These are phyloP conservation scores for Agonum fuliginosum DNA, from an alignment of 2,888 invertebrate species.

Conservation along the genomic window DNA sequence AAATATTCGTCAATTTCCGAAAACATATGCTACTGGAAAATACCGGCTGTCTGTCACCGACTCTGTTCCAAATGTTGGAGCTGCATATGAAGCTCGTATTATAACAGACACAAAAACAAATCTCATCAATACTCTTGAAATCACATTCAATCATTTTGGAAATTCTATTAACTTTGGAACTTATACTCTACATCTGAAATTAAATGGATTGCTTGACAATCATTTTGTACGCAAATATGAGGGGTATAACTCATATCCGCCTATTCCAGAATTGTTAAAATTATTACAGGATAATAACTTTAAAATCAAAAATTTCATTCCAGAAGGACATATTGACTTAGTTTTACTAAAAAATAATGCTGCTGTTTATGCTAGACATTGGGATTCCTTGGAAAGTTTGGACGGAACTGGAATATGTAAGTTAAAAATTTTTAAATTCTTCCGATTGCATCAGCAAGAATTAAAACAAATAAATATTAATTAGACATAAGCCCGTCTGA, in stretches of 20 bases:
- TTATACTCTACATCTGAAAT: neutral
- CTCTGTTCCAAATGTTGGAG: neutral
- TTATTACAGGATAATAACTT: slow-evolving; percentile 1
- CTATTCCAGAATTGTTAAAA: slow-evolving; percentile 18
- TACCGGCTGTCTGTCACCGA: slow-evolving; percentile 10
- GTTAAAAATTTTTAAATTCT: neutral
- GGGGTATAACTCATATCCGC: neutral
- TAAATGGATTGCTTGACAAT: neutral
- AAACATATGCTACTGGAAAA: slow-evolving; percentile 17
- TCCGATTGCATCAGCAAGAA: too few relatives aligned
- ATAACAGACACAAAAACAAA: slow-evolving; percentile 13
- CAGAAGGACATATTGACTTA: slow-evolving; percentile 13
- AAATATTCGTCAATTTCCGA: neutral
- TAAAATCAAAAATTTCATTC: neutral
- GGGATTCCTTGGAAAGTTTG: too few relatives aligned
- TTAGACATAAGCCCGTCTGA: too few relatives aligned
- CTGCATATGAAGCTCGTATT: neutral
- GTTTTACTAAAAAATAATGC: neutral
- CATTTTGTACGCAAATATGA: neutral
- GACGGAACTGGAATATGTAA: neutral
- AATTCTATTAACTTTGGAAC: neutral
- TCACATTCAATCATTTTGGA: neutral
- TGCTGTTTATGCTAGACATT: neutral
- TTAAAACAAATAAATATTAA: too few relatives aligned
- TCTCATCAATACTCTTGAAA: neutral